A percentile compares a stretch with the other conserved stretches of the same genome.
Conservation (phyloP, 2,113 vertebrate species). For the Brachirus orientalis region DNA sequence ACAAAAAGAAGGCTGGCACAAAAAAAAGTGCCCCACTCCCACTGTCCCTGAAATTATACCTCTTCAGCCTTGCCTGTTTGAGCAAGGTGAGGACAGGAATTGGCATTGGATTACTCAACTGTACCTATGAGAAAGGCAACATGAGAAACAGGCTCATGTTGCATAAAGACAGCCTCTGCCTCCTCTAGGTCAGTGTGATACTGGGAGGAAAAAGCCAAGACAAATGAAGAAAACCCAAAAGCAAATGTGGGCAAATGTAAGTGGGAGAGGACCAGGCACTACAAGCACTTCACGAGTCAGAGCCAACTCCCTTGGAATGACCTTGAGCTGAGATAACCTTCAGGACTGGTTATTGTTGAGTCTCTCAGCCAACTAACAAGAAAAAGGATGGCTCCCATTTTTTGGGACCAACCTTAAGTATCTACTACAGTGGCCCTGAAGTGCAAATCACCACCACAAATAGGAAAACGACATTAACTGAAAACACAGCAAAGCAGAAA, state of each 20-base stretch:
- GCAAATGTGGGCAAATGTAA: not conserved
- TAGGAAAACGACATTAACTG: too few species aligned
- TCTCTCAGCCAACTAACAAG: constrained; percentile 16
- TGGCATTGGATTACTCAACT: constrained; percentile 60
- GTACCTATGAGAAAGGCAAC: too few species aligned
- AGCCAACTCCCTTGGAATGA: constrained; percentile 33
- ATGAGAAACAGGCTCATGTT: constrained; percentile 51
- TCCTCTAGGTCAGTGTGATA: constrained; percentile 47
- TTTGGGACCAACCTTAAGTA: too few species aligned
- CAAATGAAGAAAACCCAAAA: not conserved
- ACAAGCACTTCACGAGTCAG: constrained; percentile 39
- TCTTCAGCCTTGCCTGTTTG: constrained; percentile 23
- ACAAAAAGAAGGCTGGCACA: constrained; percentile 25
- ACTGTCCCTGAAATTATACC: constrained; percentile 25
- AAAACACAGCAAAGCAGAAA: too few species aligned
- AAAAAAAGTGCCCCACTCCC: constrained; percentile 17
- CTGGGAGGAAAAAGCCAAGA: not conserved
- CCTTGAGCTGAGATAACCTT: constrained; percentile 64
- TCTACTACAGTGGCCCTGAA: too few species aligned
- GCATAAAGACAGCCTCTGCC: constrained; percentile 42
- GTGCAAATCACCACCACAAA: too few species aligned
- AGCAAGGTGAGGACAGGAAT: constrained; percentile 64
- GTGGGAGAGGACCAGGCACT: not conserved
- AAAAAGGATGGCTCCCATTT: not conserved
- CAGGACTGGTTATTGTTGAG: constrained; percentile 14